Evolutionary conservation across 1,140 invertebrate genomes (phyloP), one percentile per base, ranked within the genome.

Genomic region (Bombus balteatus): DNA sequence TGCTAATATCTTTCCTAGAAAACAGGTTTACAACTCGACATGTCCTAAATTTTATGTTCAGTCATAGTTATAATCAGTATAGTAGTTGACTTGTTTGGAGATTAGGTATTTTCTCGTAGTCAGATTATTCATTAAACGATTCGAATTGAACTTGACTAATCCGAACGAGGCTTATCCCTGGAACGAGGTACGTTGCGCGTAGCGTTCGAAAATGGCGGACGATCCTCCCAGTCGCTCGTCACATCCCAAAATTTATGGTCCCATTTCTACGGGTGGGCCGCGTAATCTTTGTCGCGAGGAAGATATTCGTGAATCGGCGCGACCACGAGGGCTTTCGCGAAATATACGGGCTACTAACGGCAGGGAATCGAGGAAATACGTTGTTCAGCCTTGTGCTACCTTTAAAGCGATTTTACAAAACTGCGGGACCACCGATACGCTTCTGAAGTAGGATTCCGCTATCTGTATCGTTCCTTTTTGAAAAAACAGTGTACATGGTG

Each of bases 181-280:
- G 47, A 82, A 85, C 66, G 82, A 22, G 18, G 6, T 53, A 53
- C 47, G 59, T 47, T 18, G 47, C 47, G 15, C 5, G 47, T 47
- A 47, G 15, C 47, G 47, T 85, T 87, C 68, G 77, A 41, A 53
- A 47, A 70, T 34, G 39, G 70, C 47, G 32, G 22, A 43, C 68
- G 74, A 89, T 80, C 15, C 47, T 76, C 57, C 66, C 37, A 22
- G 37, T 65, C 22, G 47, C 47, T 53, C 47, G 70, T 81, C 70
- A 87, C 87, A 71, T 85, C 68, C 47, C 47, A 74, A 81, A 87
- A 89, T 90, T 90, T 89, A 90, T 87, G 71, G 62, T 65, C 22
- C 76, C 88, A 82, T 90, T 89, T 82, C 78, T 62, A 62, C 34
- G 65, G 1, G 66, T 62, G 76, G 62, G 43, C 47, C 66, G 73